Base-by-base conservation (phyloP, 1,140 invertebrate genomes). In the Drosophila insularis region DNA sequence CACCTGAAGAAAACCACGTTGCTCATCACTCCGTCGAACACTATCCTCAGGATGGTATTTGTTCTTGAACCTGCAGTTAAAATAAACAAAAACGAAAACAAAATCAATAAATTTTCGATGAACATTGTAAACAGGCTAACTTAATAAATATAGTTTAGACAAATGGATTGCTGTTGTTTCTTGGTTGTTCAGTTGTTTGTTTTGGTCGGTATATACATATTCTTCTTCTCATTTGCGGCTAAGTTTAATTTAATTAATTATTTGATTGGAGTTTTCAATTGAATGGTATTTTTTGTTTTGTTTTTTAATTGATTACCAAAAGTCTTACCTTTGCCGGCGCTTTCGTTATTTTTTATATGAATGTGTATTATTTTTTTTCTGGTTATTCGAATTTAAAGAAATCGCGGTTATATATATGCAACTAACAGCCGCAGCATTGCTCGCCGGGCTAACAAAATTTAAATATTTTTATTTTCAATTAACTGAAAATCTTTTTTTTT, bases 41-140 rank as follows among this genome's bases (percentile, higher is more conserved):
- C 96, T 97, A 86, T 99, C 98, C 93, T 99, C 98, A 4, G 99
- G 99, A 93, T 99, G 98, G 92, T 99, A 99, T 93, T 99, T 99
- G 73, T 97, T 95, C 93, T 98, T 98, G 94, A 99, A 99, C 99
- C 99, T 99, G 92, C 5, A 77, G 66, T 11, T 74, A 77, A 54
- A 27, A 27, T 27, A 27, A 61, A 1, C 13, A 62, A 13, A 32
- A 63, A 79, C 8, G 70, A 59, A 46, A 31, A 11, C 37, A 35
- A 14, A 3, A 31, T 27, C 27, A 17, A 14, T 13, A 35, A 10
- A 21, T 50, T 1, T 3, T 19, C 7, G 5, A 21, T 17, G 11
- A 37, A 37, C 11, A 27, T 5, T 27, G 0, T 4, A 4, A 6
- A 27, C n/a, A 27, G 5, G 4, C 4, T 27, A 27, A 27, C 27